These are phyloP conservation scores for Drosophila kambysellisi DNA, from an alignment of 2,888 invertebrate species.

Conservation along the genomic window DNA sequence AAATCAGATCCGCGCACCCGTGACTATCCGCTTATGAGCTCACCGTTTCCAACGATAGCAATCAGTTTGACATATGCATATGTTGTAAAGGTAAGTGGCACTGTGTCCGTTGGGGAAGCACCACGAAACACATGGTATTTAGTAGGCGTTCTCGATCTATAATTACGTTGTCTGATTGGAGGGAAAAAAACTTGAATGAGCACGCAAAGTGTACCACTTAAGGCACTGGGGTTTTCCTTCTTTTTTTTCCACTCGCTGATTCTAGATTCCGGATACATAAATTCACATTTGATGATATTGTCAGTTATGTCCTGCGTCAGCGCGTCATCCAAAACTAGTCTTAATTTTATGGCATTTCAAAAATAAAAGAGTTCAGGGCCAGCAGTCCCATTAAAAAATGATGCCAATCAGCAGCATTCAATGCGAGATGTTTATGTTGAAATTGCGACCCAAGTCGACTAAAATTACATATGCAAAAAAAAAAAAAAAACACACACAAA, in stretches of 20 bases:
- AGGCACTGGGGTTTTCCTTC: neutral
- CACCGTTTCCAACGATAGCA: conserved; percentile 91
- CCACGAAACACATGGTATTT: conserved; percentile 7
- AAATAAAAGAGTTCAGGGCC: conserved; percentile 74
- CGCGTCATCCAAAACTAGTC: conserved; percentile 57
- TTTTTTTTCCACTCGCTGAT: conserved; percentile 7
- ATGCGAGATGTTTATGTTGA: conserved; percentile 45
- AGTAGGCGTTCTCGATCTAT: conserved; percentile 31
- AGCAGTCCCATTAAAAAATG: conserved; percentile 46
- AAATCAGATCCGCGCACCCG: conserved; percentile 93
- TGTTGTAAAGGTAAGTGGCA: conserved; percentile 88
- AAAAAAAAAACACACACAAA: neutral
- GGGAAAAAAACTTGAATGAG: conserved; percentile 42
- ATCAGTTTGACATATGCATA: conserved; percentile 92
- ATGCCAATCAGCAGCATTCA: conserved; percentile 35
- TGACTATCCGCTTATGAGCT: conserved; percentile 92
- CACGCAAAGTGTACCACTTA: conserved; percentile 35
- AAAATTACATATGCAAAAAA: conserved; percentile 70
- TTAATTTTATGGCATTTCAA: conserved; percentile 47
- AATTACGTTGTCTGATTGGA: conserved; percentile 37
- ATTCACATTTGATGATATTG: conserved; percentile 34
- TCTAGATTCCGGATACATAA: conserved; percentile 14
- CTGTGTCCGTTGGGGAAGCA: conserved; percentile 16
- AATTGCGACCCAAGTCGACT: conserved; percentile 61
- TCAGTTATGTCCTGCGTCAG: conserved; percentile 20